Evolutionary conservation across 2,797 vertebrate species (phyloP), one percentile per base, ranked within the genome.

Genomic region (Sebastolobus altivelis): DNA sequence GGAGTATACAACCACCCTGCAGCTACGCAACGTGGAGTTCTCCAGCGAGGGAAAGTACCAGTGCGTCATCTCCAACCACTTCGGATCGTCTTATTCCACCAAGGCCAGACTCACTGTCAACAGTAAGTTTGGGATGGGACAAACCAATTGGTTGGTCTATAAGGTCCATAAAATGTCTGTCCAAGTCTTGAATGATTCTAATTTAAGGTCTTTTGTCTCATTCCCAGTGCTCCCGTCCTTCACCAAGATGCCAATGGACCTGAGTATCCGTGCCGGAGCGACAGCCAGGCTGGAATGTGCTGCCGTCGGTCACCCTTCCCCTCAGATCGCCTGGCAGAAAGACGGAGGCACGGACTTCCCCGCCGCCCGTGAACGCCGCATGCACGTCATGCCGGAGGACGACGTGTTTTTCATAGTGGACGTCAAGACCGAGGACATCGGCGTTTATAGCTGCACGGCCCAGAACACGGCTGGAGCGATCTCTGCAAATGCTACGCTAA

Each of bases 381-480:
- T 99, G 98, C 98, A 99, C 0, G 98, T 99, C 18, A 99, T 99
- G 98, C 98, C 98, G 0, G 97, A 98, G 88, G 98, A 99, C 1
- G 98, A 99, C 0, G 98, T 99, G 2, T 99, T 99, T 90, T 99
- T 99, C 80, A 99, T 99, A 1, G 97, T 99, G 52, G 97, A 98
- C 1, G 98, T 98, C 20, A 98, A 98, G 92, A 97, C 96, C 0
- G 98, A 98, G 75, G 98, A 99, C 87, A 97, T 98, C 0, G 98
- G 98, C 0, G 94, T 99, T 8, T 99, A 99, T 69, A 99, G 98
- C 94, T 99, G 98, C 91, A 99, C 97, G 0, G 98, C 98, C 33
- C 97, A 99, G 84, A 99, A 99, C 91, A 96, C 96, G 0, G 98
- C 98, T 0, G 98, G 98, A 6, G 96, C 97, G 14, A 96, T 98